Conservation (phyloP, 1,140 invertebrate species). For the Apis florea region DNA sequence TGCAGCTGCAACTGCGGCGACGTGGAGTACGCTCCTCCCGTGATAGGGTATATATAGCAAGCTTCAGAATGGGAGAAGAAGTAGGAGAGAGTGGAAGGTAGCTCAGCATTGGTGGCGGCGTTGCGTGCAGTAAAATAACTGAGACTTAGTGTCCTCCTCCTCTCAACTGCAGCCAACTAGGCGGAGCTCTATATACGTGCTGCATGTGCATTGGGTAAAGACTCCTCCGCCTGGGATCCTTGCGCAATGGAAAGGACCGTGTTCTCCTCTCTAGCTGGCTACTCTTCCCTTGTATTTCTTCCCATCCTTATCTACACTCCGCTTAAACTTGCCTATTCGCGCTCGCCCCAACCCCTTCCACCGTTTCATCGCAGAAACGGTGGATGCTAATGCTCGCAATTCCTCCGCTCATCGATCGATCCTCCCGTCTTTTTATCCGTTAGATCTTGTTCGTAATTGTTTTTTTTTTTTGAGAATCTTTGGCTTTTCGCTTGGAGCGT, state of each 20-base stretch:
- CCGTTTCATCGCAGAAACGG: no score
- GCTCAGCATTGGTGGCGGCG: constrained; percentile 70
- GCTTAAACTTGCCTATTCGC: not conserved
- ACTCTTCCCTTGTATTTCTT: constrained; percentile 21
- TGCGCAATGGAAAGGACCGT: constrained; percentile 59
- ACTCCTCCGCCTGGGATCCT: constrained; percentile 58
- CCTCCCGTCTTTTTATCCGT: no score
- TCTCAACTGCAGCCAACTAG: constrained; percentile 63
- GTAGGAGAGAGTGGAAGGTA: constrained; percentile 59
- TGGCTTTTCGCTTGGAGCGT: no score
- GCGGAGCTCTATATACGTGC: constrained; percentile 69
- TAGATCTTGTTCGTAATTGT: no score
- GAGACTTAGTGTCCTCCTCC: constrained; percentile 66
- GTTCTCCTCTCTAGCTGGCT: not conserved
- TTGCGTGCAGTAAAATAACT: constrained; percentile 69
- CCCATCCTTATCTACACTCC: constrained; percentile 4
- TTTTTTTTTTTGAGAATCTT: no score
- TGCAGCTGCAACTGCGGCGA: constrained; percentile 63
- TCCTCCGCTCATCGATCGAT: no score
- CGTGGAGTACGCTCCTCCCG: constrained; percentile 59
- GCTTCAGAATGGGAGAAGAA: constrained; percentile 49
- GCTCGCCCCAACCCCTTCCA: no score
- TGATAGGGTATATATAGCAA: constrained; percentile 42
- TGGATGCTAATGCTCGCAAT: no score
- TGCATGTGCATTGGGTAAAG: constrained; percentile 63